Conservation (phyloP, 1,140 invertebrate species). For the Hormaphis cornu region DNA sequence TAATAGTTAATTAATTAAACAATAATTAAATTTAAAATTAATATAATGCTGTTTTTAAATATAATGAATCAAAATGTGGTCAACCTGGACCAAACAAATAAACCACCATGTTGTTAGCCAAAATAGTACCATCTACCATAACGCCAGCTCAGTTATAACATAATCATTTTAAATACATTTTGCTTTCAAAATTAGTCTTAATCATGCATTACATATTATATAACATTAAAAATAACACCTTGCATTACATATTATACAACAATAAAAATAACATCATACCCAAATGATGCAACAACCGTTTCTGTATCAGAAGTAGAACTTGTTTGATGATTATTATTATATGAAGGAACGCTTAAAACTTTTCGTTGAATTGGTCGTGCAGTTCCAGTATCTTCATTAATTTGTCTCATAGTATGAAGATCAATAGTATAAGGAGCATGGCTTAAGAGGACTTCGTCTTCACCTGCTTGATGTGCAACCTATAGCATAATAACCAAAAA, state of each 20-base stretch:
- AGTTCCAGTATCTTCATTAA: slow-evolving; percentile 94
- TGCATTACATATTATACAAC: slow-evolving; percentile 42
- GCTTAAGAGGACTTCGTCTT: slow-evolving; percentile 87
- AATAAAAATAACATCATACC: neutral
- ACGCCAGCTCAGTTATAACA: too few relatives aligned
- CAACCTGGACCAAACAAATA: too few relatives aligned
- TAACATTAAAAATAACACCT: too few relatives aligned
- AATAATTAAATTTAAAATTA: too few relatives aligned
- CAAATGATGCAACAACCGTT: slow-evolving; percentile 19
- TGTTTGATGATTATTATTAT: slow-evolving; percentile 20
- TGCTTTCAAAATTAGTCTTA: too few relatives aligned
- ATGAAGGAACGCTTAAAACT: slow-evolving; percentile 40
- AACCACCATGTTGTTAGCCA: too few relatives aligned
- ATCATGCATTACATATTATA: too few relatives aligned
- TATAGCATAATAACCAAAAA: slow-evolving; percentile 50
- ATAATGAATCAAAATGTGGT: too few relatives aligned
- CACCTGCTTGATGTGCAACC: slow-evolving; percentile 83
- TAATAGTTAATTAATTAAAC: too few relatives aligned
- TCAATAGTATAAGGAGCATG: slow-evolving; percentile 91
- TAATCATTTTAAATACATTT: too few relatives aligned
- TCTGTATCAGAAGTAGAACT: slow-evolving; percentile 1
- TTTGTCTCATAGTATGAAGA: slow-evolving; percentile 94
- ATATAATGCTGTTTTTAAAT: too few relatives aligned
- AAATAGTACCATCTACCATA: too few relatives aligned
- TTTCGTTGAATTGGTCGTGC: slow-evolving; percentile 77